A percentile compares a stretch with the other conserved stretches of the same genome.
phyloP scores from a whole-genome alignment of 2,888 invertebrate genomes.

The Cerceris rybyensis region DNA sequence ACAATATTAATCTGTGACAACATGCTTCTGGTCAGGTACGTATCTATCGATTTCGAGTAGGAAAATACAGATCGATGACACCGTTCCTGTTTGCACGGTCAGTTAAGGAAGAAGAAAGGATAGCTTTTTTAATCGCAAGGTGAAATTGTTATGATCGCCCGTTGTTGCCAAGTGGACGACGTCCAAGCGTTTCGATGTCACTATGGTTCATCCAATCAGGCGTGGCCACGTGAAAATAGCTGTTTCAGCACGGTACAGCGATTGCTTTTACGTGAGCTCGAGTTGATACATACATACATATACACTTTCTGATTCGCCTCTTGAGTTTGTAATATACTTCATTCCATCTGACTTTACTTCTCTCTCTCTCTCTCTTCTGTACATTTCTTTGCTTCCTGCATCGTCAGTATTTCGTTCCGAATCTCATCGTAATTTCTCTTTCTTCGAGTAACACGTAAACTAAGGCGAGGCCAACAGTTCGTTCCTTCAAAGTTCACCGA shows the following conservation, averaged over 20 bases:
- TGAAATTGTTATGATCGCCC: constrained; percentile 63
- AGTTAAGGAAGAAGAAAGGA: constrained; percentile 22
- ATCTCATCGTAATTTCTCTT: constrained; percentile 41
- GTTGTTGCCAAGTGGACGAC: constrained; percentile 70
- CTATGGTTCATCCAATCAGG: constrained; percentile 71
- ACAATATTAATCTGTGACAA: not conserved
- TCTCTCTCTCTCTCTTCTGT: not conserved
- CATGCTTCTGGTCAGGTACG: not conserved
- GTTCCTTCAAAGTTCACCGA: constrained; percentile 24
- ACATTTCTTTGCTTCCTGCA: not conserved
- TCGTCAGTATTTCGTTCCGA: constrained; percentile 16
- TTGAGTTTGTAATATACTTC: constrained; percentile 49
- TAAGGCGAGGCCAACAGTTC: not conserved
- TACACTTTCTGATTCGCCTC: constrained; percentile 34
- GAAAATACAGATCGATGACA: constrained; percentile 35
- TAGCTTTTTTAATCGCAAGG: constrained; percentile 54
- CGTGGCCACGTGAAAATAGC: constrained; percentile 70
- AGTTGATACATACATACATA: constrained; percentile 21
- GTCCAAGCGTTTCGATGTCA: constrained; percentile 70
- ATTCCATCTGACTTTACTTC: constrained; percentile 19
- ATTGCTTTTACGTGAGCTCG: constrained; percentile 63
- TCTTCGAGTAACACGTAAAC: constrained; percentile 26
- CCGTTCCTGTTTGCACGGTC: constrained; percentile 36
- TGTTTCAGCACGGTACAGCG: constrained; percentile 68
- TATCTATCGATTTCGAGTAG: not conserved